Evolutionary conservation across 1,140 invertebrate species (phyloP).

Genomic region (Hermetia illucens): DNA sequence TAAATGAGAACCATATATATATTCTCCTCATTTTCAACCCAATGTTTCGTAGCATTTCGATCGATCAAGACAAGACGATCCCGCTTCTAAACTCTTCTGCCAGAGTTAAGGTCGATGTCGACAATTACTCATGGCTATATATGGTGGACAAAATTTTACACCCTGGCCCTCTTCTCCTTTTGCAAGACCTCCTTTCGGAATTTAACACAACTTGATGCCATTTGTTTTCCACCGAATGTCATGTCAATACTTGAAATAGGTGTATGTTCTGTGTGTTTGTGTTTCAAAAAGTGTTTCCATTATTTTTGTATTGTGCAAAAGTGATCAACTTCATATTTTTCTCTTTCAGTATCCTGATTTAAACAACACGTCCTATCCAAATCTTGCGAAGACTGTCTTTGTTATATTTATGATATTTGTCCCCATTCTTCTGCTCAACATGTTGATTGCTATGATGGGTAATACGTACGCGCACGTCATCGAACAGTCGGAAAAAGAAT

Average conservation of each 20-base stretch:
- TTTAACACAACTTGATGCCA: no score
- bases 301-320: slow-evolving; percentile 6
- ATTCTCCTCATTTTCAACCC: no score
- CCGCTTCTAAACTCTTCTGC: no score
- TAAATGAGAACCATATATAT: no score
- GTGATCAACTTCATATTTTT: slow-evolving; percentile 3
- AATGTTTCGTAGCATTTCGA: no score
- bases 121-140: no score
- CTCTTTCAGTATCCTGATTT: slow-evolving; percentile 77
- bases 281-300: background rate
- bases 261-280: background rate
- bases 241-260: background rate
- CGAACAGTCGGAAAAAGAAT: slow-evolving; percentile 95
- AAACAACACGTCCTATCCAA: slow-evolving; percentile 75
- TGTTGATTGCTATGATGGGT: slow-evolving; percentile 99
- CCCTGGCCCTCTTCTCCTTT: no score
- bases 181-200: no score
- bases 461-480: slow-evolving; percentile 97
- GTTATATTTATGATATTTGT: slow-evolving; percentile 95
- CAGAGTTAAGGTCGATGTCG: no score
- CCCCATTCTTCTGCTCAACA: slow-evolving; percentile 89
- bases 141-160: no score
- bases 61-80: no score
- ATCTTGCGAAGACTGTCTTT: slow-evolving; percentile 86
- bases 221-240: no score